Evolutionary conservation across 2,888 invertebrate genomes (phyloP).

Genomic region (Blomia tropicalis): DNA sequence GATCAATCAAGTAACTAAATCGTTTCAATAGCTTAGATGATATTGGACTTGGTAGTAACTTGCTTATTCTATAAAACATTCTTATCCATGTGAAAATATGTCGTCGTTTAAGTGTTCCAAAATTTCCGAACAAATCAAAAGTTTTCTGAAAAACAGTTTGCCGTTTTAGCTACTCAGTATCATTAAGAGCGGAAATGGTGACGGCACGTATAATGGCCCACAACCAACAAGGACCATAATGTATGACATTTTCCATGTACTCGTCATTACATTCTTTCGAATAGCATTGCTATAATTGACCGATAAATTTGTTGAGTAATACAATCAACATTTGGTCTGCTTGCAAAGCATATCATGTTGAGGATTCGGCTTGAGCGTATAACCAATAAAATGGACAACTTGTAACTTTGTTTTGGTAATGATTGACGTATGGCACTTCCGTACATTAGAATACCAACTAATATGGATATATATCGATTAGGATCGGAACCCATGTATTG

Average conservation of each 20-base stretch:
- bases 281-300: no score
- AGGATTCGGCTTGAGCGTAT: neutral
- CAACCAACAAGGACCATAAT: neutral
- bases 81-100: neutral
- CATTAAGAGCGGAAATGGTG: neutral
- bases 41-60: neutral
- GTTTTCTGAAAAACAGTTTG: slow-evolving; percentile 1
- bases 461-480: neutral
- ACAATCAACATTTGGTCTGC: slow-evolving; percentile 4
- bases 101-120: neutral
- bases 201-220: neutral
- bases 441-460: neutral
- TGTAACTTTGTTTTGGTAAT: neutral
- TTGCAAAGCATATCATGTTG: neutral
- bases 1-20: slow-evolving; percentile 1
- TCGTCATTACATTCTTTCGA: no score
- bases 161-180: neutral
- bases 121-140: slow-evolving; percentile 2
- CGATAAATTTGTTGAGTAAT: neutral
- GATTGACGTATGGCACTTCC: neutral
- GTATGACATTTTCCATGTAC: neutral
- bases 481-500: neutral
- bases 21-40: neutral
- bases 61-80: neutral
- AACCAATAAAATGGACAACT: neutral